These are phyloP conservation scores for Porites cylindrica DNA, from an alignment of 92 coral and sea anemone genomes.

Conservation along the genomic window DNA sequence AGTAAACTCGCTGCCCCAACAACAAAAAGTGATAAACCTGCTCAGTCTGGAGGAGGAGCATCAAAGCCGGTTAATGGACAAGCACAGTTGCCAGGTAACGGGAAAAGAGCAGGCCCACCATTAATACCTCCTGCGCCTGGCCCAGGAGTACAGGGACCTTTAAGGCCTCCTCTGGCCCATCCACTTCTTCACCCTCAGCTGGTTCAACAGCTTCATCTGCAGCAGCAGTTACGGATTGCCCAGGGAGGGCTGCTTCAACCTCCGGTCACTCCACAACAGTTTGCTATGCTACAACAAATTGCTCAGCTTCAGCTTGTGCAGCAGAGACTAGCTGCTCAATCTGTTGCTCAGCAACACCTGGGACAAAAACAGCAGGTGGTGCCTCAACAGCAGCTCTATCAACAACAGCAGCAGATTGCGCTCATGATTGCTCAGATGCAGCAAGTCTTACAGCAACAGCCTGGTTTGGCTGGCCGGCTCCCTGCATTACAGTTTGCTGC, in stretches of 20 bases:
- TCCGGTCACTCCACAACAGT: slow-evolving; percentile 88
- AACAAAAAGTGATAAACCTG: slow-evolving; percentile 38
- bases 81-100: slow-evolving; percentile 43
- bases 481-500: slow-evolving; percentile 68
- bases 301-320: slow-evolving; percentile 94
- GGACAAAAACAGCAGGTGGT: slow-evolving; percentile 75
- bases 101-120: slow-evolving; percentile 42
- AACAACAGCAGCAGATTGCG: slow-evolving; percentile 95
- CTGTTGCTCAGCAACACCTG: slow-evolving; percentile 86
- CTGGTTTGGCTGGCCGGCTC: slow-evolving; percentile 67
- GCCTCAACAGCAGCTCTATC: slow-evolving; percentile 87
- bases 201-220: slow-evolving; percentile 89
- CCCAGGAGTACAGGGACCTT: slow-evolving; percentile 75
- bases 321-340: slow-evolving; percentile 92
- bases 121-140: slow-evolving; percentile 61
- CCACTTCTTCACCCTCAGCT: slow-evolving; percentile 86
- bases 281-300: slow-evolving; percentile 88
- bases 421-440: slow-evolving; percentile 96
- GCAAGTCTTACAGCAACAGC: slow-evolving; percentile 91
- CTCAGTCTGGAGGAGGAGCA: slow-evolving; percentile 24
- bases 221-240: slow-evolving; percentile 94
- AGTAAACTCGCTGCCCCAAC: slow-evolving; percentile 17
- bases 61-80: slow-evolving; percentile 49
- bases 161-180: slow-evolving; percentile 82
- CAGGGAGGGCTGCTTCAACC: slow-evolving; percentile 93